Conservation (phyloP, 2,113 vertebrate species). For the Pseudolaguvia tuberculata region DNA sequence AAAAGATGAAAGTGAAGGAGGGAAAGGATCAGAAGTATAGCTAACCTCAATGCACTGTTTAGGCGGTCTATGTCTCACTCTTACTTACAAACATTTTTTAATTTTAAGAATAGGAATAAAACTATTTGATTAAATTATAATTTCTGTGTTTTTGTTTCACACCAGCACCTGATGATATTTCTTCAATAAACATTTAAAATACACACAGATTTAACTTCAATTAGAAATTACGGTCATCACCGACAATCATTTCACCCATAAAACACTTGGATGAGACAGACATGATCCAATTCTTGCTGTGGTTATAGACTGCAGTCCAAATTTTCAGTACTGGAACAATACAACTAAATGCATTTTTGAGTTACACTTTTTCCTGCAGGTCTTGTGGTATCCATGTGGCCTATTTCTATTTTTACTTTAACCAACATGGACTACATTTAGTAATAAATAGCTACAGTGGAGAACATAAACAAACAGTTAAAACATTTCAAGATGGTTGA, state of each 20-base stretch:
- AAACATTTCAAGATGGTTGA: not conserved
- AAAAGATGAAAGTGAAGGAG: conserved; percentile 1
- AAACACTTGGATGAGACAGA: not conserved
- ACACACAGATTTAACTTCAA: not conserved
- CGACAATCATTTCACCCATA: no score
- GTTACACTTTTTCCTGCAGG: not conserved
- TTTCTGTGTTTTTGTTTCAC: not conserved
- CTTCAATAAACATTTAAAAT: not conserved
- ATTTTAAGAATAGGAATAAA: no score
- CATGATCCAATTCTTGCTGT: not conserved
- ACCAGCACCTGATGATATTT: not conserved
- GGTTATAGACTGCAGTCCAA: not conserved
- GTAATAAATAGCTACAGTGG: not conserved
- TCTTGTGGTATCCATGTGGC: not conserved
- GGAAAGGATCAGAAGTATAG: conserved; percentile 26
- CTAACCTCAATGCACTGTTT: not conserved
- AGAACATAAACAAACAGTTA: not conserved
- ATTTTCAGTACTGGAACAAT: not conserved
- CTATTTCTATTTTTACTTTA: not conserved
- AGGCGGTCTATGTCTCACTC: not conserved
- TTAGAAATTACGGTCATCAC: not conserved
- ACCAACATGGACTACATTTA: not conserved
- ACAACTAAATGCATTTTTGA: not conserved
- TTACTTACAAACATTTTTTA: no score
- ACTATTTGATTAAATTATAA: not conserved